phyloP scores from a whole-genome alignment of 2,113 vertebrate genomes.

The Gallinago jamesoni region DNA sequence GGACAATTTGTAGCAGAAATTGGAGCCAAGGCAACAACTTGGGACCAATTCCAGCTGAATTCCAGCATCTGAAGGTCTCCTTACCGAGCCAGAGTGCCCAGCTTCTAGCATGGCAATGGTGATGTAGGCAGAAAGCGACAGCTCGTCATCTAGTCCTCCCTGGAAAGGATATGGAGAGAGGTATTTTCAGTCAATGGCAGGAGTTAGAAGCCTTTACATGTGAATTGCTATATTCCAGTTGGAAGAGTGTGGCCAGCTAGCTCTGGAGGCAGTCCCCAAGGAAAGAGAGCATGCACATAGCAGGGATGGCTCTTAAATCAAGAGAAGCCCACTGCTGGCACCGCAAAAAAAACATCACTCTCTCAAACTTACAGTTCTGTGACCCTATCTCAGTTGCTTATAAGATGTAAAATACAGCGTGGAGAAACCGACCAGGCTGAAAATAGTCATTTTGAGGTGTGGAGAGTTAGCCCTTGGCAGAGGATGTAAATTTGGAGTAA shows the following conservation, averaged over 20 bases:
- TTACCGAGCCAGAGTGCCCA: conserved; percentile 39
- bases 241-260: neutral
- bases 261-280: neutral
- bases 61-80: neutral
- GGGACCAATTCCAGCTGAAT: neutral
- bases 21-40: neutral
- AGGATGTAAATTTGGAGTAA: neutral
- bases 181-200: neutral
- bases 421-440: neutral
- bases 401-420: neutral
- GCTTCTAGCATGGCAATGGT: conserved; percentile 64
- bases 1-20: neutral
- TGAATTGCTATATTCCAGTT: neutral
- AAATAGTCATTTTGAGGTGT: neutral
- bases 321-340: neutral
- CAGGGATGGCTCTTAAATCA: neutral
- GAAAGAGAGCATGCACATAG: neutral
- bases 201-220: neutral
- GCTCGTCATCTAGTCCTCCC: conserved; percentile 50
- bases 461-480: neutral
- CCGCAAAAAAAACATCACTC: neutral
- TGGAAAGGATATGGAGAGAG: neutral
- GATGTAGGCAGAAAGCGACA: conserved; percentile 55
- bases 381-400: neutral
- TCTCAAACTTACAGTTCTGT: neutral